These are phyloP conservation scores for Agrotis ipsilon DNA, from an alignment of 2,888 invertebrate species.

Conservation along the genomic window DNA sequence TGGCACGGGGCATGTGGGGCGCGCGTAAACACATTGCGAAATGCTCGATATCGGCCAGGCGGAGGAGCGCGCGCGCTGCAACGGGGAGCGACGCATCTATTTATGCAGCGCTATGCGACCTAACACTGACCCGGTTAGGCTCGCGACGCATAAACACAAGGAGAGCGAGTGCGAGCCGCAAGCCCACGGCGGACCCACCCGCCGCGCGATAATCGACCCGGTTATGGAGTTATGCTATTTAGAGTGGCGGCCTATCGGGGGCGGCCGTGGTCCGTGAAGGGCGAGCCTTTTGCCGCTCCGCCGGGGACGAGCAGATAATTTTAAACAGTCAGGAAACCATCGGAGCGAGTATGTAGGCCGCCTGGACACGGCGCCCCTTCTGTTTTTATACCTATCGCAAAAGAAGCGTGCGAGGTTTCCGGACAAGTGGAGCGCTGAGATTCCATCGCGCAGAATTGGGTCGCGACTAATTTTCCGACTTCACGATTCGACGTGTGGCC, in stretches of 20 bases:
- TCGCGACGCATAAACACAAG: slow-evolving; percentile 86
- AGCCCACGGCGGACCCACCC: slow-evolving; percentile 48
- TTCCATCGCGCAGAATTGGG: slow-evolving; percentile 79
- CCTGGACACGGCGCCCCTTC: slow-evolving; percentile 79
- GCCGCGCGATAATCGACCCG: slow-evolving; percentile 71
- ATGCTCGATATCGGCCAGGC: slow-evolving; percentile 77
- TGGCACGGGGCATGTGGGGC: slow-evolving; percentile 79
- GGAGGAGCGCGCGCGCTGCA: slow-evolving; percentile 71
- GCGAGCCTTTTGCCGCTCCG: slow-evolving; percentile 85
- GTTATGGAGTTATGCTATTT: slow-evolving; percentile 76
- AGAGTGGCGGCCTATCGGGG: slow-evolving; percentile 77
- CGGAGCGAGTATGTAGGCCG: slow-evolving; percentile 88
- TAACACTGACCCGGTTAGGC: slow-evolving; percentile 90
- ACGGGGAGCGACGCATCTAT: slow-evolving; percentile 79
- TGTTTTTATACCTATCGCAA: slow-evolving; percentile 84
- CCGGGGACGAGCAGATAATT: slow-evolving; percentile 86
- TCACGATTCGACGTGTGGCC: slow-evolving; percentile 67
- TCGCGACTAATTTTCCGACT: slow-evolving; percentile 77
- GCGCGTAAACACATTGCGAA: slow-evolving; percentile 86
- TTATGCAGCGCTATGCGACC: slow-evolving; percentile 89
- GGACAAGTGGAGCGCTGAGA: slow-evolving; percentile 86
- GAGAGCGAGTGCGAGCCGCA: slow-evolving; percentile 74
- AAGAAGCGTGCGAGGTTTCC: slow-evolving; percentile 82
- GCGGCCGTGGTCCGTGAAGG: slow-evolving; percentile 86
- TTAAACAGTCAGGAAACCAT: slow-evolving; percentile 88